Evolutionary conservation across 2,797 vertebrate species (phyloP), one percentile per base, ranked within the genome.

Genomic region (Salarias fasciatus): DNA sequence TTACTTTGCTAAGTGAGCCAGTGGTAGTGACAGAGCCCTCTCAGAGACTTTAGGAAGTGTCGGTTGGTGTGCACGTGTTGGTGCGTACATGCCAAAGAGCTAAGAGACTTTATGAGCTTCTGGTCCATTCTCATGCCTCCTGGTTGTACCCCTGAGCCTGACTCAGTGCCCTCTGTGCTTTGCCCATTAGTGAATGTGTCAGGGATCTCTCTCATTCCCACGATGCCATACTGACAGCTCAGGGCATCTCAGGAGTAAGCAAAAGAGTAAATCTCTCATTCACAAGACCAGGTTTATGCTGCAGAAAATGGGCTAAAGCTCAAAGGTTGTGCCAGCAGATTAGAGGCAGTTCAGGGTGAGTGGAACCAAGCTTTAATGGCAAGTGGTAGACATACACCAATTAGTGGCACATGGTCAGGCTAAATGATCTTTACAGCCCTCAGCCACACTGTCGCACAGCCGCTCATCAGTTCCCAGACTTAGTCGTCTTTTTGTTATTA

Each of bases 321-420:
- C 36, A 37, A 41, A n/a, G 67, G 12, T 15, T 48, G 36, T 72
- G 53, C 56, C 50, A 59, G 49, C 38, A 57, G 41, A 66, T 69
- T 74, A 56, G 29, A 54, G 5, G 3, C 31, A 24, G 53, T 55
- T 50, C 62, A 59, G 33, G 6, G 47, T 53, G 54, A 50, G 60
- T 84, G 77, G 83, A 89, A 88, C 88, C 68, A 79, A 69, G 53
- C 36, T 24, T 52, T 73, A 72, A 80, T 67, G 67, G 72, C 63
- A 71, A 67, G 62, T 38, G 48, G 60, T 55, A 46, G 43, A 31
- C 43, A 55, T 50, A 13, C 45, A 55, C 77, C 73, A 69, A 60
- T 84, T 80, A 79, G 49, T 57, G 77, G 51, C 77, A 79, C 63
- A 51, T 83, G 75, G 53, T 72, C 14, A 50, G 60, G 47, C 36